These are phyloP conservation scores for Drosophila virilis DNA, from an alignment of 1,140 invertebrate species.

Conservation along the genomic window DNA sequence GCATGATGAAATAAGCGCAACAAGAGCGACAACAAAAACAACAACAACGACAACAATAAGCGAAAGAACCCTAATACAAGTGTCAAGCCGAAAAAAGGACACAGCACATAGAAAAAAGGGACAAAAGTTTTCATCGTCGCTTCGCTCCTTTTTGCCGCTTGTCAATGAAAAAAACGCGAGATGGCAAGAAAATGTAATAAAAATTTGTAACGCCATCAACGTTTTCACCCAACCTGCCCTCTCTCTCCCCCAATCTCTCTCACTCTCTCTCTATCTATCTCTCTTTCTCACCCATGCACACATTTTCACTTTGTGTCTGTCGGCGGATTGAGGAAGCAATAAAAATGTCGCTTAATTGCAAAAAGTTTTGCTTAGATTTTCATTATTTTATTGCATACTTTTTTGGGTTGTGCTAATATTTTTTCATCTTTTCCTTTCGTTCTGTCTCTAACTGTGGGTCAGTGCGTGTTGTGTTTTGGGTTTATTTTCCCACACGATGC, in stretches of 20 bases:
- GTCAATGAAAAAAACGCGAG: slow-evolving; percentile 57
- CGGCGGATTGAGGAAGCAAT: slow-evolving; percentile 58
- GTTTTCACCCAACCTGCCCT: not conserved
- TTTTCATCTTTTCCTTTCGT: slow-evolving; percentile 18
- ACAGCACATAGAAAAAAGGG: slow-evolving; percentile 29
- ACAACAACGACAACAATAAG: slow-evolving; percentile 7
- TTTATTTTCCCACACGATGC: slow-evolving; percentile 47
- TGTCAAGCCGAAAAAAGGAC: slow-evolving; percentile 44
- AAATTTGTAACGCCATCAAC: slow-evolving; percentile 66
- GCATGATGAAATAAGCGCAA: slow-evolving; percentile 33
- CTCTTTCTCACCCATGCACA: not conserved
- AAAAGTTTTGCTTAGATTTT: slow-evolving; percentile 74
- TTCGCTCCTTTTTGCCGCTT: slow-evolving; percentile 38
- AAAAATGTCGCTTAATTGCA: slow-evolving; percentile 74
- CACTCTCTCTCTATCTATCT: not conserved
- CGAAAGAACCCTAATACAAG: slow-evolving; percentile 30
- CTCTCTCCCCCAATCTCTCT: not conserved
- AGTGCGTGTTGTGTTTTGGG: slow-evolving; percentile 40
- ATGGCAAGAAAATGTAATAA: slow-evolving; percentile 65
- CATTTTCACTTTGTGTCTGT: slow-evolving; percentile 14
- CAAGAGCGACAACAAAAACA: slow-evolving; percentile 16
- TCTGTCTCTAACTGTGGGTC: slow-evolving; percentile 7
- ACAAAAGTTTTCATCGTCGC: slow-evolving; percentile 34
- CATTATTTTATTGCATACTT: slow-evolving; percentile 68
- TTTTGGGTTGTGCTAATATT: slow-evolving; percentile 35